Evolutionary conservation across 2,888 invertebrate genomes (phyloP), one percentile per base, ranked within the genome.

Genomic region (Macrosoma leucophasiata): DNA sequence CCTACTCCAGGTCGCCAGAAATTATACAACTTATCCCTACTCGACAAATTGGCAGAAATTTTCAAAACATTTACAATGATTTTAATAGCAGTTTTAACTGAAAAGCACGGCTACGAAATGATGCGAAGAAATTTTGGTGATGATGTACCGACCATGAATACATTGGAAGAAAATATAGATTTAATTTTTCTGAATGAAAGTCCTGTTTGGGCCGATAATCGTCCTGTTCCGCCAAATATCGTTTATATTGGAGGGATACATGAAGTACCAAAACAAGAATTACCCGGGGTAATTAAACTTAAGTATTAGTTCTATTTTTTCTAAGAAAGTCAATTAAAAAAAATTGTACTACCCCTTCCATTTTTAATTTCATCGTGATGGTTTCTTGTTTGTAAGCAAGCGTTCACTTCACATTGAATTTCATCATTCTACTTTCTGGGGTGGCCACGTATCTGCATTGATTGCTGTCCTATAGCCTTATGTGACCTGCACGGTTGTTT

Each of bases 151-250:
- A 28, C 41, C n/a, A 7, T 66, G 2, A 40, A 13, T 8, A 48
- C 55, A 18, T 42, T 67, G 14, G 42, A 36, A 10, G 46, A 58
- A 4, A 58, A 57, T 27, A 71, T 22, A 46, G 61, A 71, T 14
- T 49, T 82, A 56, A 27, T 79, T n/a, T 66, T 85, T 41, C 19
- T 77, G 1, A 84, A 84, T 39, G 50, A 54, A 0, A 63, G 84
- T 52, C 68, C 71, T 0, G 38, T 74, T n/a, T 68, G 68, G 53
- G 59, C 58, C 23, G 50, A 48, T 2, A 64, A 65, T 23, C 53
- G 69, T 10, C 81, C 84, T 1, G 47, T 70, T 4, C 63, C 77
- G 1, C 74, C 79, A 0, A 61, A 58, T 33, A 52, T 75, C 3
- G 40, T 82, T 6, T 66, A 63, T 24, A 60, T 78, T 33, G 75